phyloP scores from a whole-genome alignment of 2,113 vertebrate species.

The Atrichornis clamosus region DNA sequence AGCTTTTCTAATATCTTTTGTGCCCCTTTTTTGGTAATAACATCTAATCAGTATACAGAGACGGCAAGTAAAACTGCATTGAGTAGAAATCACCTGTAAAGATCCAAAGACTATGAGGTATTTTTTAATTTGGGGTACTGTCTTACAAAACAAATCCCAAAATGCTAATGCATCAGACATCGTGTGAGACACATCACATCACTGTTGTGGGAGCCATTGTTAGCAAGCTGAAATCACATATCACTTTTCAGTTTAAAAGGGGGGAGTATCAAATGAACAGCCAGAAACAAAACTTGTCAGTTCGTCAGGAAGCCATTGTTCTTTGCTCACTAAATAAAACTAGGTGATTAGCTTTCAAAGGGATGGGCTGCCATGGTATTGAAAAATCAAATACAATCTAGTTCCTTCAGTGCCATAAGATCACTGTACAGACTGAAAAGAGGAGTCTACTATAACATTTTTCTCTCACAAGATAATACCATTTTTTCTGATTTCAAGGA shows the following conservation, averaged over 20 bases:
- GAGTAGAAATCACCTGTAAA: constrained; percentile 13
- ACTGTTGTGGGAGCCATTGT: constrained; percentile 47
- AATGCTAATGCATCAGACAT: constrained; percentile 5
- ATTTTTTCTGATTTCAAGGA: not conserved
- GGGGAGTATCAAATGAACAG: constrained; percentile 72
- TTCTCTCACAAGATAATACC: not conserved
- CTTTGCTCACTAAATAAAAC: constrained; percentile 37
- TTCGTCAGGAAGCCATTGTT: constrained; percentile 66
- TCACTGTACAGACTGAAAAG: not conserved
- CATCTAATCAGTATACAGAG: not conserved
- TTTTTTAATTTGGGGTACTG: constrained; percentile 45
- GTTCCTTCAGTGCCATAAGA: not conserved
- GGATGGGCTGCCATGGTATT: not conserved
- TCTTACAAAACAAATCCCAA: constrained; percentile 16
- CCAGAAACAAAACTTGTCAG: constrained; percentile 71
- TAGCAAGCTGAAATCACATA: constrained; percentile 62
- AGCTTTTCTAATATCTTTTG: not conserved
- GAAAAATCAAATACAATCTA: not conserved
- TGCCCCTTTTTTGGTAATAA: not conserved
- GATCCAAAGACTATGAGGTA: not conserved
- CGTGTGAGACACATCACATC: constrained; percentile 29
- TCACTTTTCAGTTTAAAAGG: constrained; percentile 72
- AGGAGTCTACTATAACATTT: not conserved
- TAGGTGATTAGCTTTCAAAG: constrained; percentile 62
- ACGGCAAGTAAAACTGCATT: constrained; percentile 1